These are phyloP conservation scores for Caranx melampygus DNA, from an alignment of 2,113 vertebrate genomes.

Conservation along the genomic window DNA sequence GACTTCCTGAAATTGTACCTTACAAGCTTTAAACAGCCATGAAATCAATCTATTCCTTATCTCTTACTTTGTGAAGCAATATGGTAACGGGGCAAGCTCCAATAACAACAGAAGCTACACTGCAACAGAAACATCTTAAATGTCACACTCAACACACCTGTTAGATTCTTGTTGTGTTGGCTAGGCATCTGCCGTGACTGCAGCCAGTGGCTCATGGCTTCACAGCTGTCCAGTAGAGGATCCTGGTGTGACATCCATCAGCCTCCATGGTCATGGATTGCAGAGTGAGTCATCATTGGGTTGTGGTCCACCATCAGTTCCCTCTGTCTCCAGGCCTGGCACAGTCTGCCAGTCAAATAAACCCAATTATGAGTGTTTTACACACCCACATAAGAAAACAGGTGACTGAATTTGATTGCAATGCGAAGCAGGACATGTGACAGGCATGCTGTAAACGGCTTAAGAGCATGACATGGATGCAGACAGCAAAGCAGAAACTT, in stretches of 20 bases:
- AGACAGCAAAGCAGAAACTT: conserved; percentile 13
- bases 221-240: conserved; percentile 13
- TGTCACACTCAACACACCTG: not conserved
- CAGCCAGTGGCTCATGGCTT: not conserved
- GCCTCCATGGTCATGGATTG: conserved; percentile 49
- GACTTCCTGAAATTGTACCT: not conserved
- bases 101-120: not conserved
- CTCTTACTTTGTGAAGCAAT: not conserved
- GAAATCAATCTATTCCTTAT: not conserved
- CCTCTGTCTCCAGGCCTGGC: conserved; percentile 50
- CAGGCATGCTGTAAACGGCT: conserved; percentile 35
- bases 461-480: conserved; percentile 28
- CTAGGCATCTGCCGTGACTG: not conserved
- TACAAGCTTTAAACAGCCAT: not conserved
- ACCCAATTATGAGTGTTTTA: conserved; percentile 33
- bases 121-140: not conserved
- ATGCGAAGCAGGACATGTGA: conserved; percentile 28
- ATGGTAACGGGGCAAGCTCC: not conserved
- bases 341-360: conserved; percentile 59
- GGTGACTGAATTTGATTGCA: conserved; percentile 18
- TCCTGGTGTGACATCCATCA: conserved; percentile 43
- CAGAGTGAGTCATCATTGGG: conserved; percentile 60
- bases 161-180: not conserved
- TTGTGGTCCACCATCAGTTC: conserved; percentile 43
- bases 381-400: not conserved